These are phyloP conservation scores for Tokudaia tokunoshimensis DNA, from an alignment of 2,797 vertebrate species.

Conservation along the genomic window DNA sequence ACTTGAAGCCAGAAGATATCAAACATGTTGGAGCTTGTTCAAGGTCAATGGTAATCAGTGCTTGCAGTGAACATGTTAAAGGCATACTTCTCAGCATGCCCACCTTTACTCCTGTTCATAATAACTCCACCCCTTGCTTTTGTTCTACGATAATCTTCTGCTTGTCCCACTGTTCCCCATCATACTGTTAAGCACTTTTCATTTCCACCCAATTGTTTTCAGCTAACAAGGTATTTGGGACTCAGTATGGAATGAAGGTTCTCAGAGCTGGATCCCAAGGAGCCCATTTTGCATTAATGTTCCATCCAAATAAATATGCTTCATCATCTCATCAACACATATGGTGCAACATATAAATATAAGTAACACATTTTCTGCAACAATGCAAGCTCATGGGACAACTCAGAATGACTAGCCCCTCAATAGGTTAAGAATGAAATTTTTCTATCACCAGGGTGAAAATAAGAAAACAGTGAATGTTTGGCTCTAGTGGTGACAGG, in stretches of 20 bases:
- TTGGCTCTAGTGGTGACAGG: neutral
- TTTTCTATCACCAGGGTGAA: neutral
- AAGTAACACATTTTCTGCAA: neutral
- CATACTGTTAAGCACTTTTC: neutral
- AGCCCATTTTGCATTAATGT: neutral
- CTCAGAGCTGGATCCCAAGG: conserved; percentile 1
- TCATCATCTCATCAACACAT: neutral
- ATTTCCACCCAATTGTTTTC: neutral
- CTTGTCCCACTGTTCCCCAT: neutral
- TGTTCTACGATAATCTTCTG: neutral
- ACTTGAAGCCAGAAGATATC: neutral
- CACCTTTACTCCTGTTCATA: accelerated
- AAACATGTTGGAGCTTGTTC: neutral
- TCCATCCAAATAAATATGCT: conserved; percentile 5
- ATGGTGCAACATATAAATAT: neutral
- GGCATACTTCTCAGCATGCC: neutral
- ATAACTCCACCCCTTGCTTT: neutral
- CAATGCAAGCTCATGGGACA: neutral
- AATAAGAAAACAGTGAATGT: neutral
- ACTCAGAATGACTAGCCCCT: neutral
- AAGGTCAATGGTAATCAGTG: neutral
- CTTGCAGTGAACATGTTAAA: neutral
- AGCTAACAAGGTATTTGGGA: neutral
- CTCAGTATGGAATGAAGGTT: neutral
- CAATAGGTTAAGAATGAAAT: neutral